phyloP scores from a whole-genome alignment of 2,888 invertebrate species.

The Galeruca laticollis region DNA sequence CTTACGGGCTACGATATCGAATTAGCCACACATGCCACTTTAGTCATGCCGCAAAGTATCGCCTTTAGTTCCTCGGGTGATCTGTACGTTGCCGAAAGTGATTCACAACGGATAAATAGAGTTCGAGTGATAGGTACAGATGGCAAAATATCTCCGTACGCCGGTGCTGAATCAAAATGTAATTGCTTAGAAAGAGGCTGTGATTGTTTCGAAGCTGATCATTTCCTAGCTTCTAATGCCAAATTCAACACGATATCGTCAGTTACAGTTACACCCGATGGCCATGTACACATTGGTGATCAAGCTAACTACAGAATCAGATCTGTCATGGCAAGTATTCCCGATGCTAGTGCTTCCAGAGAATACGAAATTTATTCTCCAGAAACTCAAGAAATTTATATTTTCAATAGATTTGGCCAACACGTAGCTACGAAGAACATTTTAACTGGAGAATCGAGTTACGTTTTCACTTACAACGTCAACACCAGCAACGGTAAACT shows the following conservation, averaged over 20 bases:
- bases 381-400: constrained; percentile 94
- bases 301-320: constrained; percentile 91
- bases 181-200: constrained; percentile 92
- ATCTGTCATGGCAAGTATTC: constrained; percentile 90
- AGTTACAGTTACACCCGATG: constrained; percentile 92
- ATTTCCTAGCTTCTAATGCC: constrained; percentile 91
- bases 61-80: constrained; percentile 93
- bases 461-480: constrained; percentile 95
- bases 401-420: constrained; percentile 94
- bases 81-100: constrained; percentile 94
- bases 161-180: constrained; percentile 94
- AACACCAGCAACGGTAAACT: constrained; percentile 96
- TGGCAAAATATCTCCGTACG: constrained; percentile 92
- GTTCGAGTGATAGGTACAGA: constrained; percentile 92
- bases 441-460: constrained; percentile 92
- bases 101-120: constrained; percentile 93
- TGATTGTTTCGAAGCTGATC: constrained; percentile 92
- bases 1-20: constrained; percentile 85
- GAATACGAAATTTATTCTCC: constrained; percentile 96
- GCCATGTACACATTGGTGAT: constrained; percentile 95
- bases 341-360: constrained; percentile 83
- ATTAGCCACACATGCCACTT: constrained; percentile 89
- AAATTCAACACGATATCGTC: constrained; percentile 95
- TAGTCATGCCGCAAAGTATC: constrained; percentile 95
- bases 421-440: constrained; percentile 95